A percentile compares a stretch with the other conserved stretches of the same genome.
These are phyloP conservation scores for Formica exsecta DNA, from an alignment of 1,140 invertebrate species.

Conservation along the genomic window DNA sequence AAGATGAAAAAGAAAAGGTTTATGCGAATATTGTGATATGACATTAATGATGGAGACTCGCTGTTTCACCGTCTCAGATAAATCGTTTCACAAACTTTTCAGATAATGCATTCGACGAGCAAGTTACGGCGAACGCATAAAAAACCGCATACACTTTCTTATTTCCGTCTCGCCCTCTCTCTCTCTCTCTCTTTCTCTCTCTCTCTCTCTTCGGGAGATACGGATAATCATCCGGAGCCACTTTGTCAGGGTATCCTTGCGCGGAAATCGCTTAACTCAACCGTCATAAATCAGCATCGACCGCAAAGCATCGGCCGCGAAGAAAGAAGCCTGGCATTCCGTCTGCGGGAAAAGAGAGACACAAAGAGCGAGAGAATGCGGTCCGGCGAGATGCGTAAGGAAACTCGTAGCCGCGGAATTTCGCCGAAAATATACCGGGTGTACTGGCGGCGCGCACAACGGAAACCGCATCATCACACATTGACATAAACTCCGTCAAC, in stretches of 20 bases:
- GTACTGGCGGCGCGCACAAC: slow-evolving; percentile 66
- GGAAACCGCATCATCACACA: neutral
- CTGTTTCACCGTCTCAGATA: too few relatives aligned
- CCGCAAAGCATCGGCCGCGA: slow-evolving; percentile 2
- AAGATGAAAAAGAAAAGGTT: too few relatives aligned
- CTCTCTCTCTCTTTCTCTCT: neutral
- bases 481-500: too few relatives aligned
- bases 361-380: slow-evolving; percentile 79
- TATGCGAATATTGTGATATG: too few relatives aligned
- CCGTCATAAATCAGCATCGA: slow-evolving; percentile 58
- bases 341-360: slow-evolving; percentile 66
- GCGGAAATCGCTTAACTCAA: slow-evolving; percentile 13
- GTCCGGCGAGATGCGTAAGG: slow-evolving; percentile 74
- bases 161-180: neutral
- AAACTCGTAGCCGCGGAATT: slow-evolving; percentile 76
- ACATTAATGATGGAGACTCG: too few relatives aligned
- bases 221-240: neutral
- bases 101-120: neutral
- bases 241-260: slow-evolving; percentile 19
- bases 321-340: slow-evolving; percentile 67
- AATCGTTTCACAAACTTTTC: too few relatives aligned
- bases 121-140: neutral
- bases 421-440: slow-evolving; percentile 79
- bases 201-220: neutral
- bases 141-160: neutral